Conservation (phyloP, 2,888 invertebrate species). For the Elegia similella region DNA sequence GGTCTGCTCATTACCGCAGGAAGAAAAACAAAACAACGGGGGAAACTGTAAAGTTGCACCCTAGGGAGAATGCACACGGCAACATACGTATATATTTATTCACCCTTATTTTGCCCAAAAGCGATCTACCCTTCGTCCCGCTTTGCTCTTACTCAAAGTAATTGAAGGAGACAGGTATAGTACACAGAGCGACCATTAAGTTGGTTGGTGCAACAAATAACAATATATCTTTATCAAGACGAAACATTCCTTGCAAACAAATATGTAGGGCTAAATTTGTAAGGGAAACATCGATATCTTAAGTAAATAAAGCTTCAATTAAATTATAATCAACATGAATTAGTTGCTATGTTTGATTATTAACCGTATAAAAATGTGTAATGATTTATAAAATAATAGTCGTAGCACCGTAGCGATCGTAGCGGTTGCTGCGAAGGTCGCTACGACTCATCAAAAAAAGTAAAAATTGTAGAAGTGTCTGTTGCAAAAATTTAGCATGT, state of each 20-base stretch:
- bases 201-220: constrained; percentile 2
- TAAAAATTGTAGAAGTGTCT: background rate
- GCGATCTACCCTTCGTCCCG: background rate
- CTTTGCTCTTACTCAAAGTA: background rate
- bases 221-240: constrained; percentile 11
- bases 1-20: constrained; percentile 43
- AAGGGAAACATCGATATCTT: background rate
- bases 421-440: background rate
- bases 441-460: background rate
- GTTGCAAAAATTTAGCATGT: background rate
- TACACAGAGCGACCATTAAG: background rate
- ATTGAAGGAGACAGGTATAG: background rate
- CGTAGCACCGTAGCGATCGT: background rate
- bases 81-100: constrained; percentile 6
- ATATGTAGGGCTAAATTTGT: background rate
- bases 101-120: constrained; percentile 13
- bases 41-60: constrained; percentile 54
- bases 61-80: constrained; percentile 43
- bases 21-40: constrained; percentile 46
- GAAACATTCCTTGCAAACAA: background rate
- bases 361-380: too few species aligned
- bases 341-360: too few species aligned
- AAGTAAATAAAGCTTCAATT: background rate
- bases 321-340: too few species aligned
- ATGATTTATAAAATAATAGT: too few species aligned